Base-by-base conservation (phyloP, 2,113 vertebrate species). In the Zosterops hypoxanthus region DNA sequence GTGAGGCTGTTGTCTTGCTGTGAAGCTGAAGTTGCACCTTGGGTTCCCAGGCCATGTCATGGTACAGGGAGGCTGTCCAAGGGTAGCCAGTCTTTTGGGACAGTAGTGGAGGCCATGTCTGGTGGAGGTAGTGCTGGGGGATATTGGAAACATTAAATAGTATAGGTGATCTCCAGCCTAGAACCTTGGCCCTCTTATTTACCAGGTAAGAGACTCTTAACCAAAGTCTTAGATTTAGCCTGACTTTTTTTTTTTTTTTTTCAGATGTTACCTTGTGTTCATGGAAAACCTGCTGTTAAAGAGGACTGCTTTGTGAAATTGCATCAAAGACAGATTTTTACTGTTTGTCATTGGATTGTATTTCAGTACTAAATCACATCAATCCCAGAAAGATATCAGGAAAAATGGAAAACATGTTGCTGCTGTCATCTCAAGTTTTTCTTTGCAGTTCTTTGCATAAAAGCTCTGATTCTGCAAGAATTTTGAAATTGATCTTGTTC, bases 371-470 rank as follows among this genome's bases (percentile, higher is more conserved):
- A 86, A 92, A 93, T 83, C 86, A 52, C 52, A 70, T 81, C 79
- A 90, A 3, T 26, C 21, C 17, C 42, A 66, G 71, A 86, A 88
- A 70, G 63, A 47, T 69, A 60, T 69, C 73, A 79, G 60, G 53
- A 78, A 84, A 87, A 87, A 36, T 21, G 53, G 56, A 89, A 85
- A 92, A 87, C 0, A 0, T 61, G 76, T 79, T 2, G 0, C 52
- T 88, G 44, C 65, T 79, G 25, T 94, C 89, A 92, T 84, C 65
- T 53, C 1, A 18, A 84, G 25, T 72, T 97, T 97, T 95, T 91
- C 29, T 82, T 95, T 80, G 33, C 41, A 13, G 73, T 91, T 91
- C 73, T 85, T 87, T 87, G 72, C 6, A 23, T 87, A 94, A 82
- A 91, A 89, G 12, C 57, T 69, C 53, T 69, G 49, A 80, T 91